phyloP scores from a whole-genome alignment of 1,140 invertebrate species.

The Formica selysi region DNA sequence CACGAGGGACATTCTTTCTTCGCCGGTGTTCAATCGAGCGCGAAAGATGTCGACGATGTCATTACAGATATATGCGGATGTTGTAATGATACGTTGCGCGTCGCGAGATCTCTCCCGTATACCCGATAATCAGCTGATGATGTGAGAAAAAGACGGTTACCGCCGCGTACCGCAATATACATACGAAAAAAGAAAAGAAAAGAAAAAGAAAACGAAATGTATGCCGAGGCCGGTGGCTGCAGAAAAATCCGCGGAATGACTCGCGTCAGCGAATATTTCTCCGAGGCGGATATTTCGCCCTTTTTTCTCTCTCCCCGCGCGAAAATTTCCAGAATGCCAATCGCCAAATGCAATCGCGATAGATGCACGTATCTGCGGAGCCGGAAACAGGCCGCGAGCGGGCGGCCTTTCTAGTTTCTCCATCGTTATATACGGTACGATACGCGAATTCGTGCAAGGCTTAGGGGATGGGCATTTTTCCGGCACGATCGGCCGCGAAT shows the following conservation, averaged over 20 bases:
- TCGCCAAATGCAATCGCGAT: conserved; percentile 47
- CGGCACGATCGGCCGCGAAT: conserved; percentile 74
- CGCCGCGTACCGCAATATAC: neutral
- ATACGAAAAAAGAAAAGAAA: neutral
- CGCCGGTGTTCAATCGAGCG: conserved; percentile 40
- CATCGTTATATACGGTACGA: conserved; percentile 27
- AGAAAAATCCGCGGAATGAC: conserved; percentile 27
- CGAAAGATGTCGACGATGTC: conserved; percentile 42
- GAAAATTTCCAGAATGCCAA: conserved; percentile 55
- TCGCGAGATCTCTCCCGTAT: conserved; percentile 17
- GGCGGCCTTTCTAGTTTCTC: conserved; percentile 56
- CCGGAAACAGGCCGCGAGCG: conserved; percentile 56
- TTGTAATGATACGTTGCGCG: conserved; percentile 64
- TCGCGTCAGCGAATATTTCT: conserved; percentile 18
- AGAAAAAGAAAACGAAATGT: neutral
- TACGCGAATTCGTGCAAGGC: conserved; percentile 70
- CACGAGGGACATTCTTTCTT: neutral
- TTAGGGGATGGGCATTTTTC: conserved; percentile 53
- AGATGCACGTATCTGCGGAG: conserved; percentile 59
- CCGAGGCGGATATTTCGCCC: neutral
- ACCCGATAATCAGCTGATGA: conserved; percentile 56
- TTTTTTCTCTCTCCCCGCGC: neutral
- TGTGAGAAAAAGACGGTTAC: conserved; percentile 38
- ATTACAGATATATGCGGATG: conserved; percentile 5
- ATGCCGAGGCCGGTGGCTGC: neutral